Conservation (phyloP, 2,113 vertebrate genomes). For the Scophthalmus maximus region DNA sequence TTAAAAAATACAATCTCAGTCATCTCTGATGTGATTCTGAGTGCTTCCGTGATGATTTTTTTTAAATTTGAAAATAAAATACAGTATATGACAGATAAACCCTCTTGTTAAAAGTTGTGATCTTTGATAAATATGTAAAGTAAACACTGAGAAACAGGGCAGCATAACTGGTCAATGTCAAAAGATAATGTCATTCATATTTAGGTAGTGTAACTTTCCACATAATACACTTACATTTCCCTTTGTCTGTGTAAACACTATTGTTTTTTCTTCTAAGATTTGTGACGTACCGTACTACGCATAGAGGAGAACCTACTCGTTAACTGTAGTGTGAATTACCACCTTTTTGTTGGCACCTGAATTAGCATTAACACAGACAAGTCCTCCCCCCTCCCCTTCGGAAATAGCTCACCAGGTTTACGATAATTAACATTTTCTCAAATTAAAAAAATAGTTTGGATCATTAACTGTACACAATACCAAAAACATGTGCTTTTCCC, state of each 20-base stretch:
- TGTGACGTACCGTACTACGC: slow-evolving; percentile 35
- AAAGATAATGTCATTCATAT: slow-evolving; percentile 75
- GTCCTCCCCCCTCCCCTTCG: slow-evolving; percentile 37
- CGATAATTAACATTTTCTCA: slow-evolving; percentile 71
- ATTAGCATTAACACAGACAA: slow-evolving; percentile 51
- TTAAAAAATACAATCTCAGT: slow-evolving; percentile 83
- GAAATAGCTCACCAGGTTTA: slow-evolving; percentile 72
- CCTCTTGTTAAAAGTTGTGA: slow-evolving; percentile 40
- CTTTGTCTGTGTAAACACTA: slow-evolving; percentile 71
- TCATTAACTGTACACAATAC: slow-evolving; percentile 82
- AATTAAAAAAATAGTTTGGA: slow-evolving; percentile 83
- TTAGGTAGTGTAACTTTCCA: slow-evolving; percentile 77
- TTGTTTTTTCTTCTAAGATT: slow-evolving; percentile 21
- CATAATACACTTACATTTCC: slow-evolving; percentile 72
- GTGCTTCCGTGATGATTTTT: slow-evolving; percentile 48
- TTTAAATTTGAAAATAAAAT: slow-evolving; percentile 71
- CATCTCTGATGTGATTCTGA: slow-evolving; percentile 74
- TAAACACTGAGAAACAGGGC: slow-evolving; percentile 77
- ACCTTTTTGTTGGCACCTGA: slow-evolving; percentile 76
- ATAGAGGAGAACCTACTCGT: slow-evolving; percentile 36
- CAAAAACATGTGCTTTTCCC: slow-evolving; percentile 83
- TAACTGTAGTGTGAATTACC: slow-evolving; percentile 33
- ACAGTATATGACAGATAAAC: slow-evolving; percentile 72
- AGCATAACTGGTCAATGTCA: slow-evolving; percentile 76
- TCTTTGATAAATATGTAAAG: slow-evolving; percentile 66